These are phyloP conservation scores for Nannospalax galili DNA, from an alignment of 2,113 vertebrate species.

Conservation along the genomic window DNA sequence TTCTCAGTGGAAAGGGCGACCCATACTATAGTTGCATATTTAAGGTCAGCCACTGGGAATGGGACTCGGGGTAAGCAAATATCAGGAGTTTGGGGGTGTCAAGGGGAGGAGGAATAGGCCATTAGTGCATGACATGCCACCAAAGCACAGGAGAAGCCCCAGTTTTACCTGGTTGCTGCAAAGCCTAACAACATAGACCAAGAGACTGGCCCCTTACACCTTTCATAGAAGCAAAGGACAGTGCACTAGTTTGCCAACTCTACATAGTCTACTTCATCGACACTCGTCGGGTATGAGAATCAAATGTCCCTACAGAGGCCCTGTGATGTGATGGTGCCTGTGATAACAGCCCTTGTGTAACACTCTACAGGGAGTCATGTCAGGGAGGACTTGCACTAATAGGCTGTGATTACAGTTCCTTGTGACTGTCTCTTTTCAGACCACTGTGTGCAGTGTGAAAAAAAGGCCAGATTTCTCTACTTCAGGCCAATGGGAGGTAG, in stretches of 20 bases:
- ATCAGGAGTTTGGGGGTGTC: background rate
- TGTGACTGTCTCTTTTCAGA: conserved; percentile 82
- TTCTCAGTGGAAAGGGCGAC: background rate
- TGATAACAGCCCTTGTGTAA: background rate
- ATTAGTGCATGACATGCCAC: background rate
- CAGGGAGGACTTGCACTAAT: background rate
- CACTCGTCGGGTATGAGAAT: background rate
- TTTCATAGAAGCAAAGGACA: background rate
- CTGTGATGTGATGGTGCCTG: background rate
- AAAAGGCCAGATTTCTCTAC: conserved; percentile 87
- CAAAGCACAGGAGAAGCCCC: background rate
- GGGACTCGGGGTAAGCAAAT: background rate
- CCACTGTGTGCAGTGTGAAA: conserved; percentile 87
- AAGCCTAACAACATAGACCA: no score
- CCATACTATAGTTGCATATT: background rate
- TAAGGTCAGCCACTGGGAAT: background rate
- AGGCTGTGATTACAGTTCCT: background rate
- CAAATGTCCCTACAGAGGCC: background rate
- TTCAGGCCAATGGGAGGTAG: conserved; percentile 93
- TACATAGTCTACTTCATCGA: background rate
- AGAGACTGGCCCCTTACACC: background rate
- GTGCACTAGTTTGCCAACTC: background rate
- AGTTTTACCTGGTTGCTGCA: background rate
- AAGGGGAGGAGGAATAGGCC: background rate
- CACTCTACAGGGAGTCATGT: background rate